Base-by-base conservation (phyloP, 2,797 vertebrate species). In the Anisognathus igniventris region DNA sequence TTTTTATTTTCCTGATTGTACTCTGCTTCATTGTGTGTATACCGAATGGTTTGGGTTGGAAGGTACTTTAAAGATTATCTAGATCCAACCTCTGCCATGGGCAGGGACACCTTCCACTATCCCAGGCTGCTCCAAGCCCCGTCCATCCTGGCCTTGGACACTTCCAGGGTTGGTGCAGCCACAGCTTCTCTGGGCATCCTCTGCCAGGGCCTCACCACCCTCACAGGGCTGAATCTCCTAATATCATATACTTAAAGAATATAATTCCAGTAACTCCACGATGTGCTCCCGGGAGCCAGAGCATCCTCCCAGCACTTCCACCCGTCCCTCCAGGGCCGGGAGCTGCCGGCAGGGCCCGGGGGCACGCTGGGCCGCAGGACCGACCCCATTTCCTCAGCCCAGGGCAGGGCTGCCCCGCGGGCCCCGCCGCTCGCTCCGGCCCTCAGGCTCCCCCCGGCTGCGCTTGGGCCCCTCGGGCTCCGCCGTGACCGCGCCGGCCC, bases 201-300 rank as follows among this genome's bases (percentile, higher is more conserved):
- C 15, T 45, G 25, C 51, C 72, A 58, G 30, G 5, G 2, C n/a
- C 14, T 76, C 9, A 0, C 6, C 56, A 64, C 8, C 6, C 42
- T 39, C 20, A 22, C 23, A 39, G 18, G n/a, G 21, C 7, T 51
- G 14, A 71, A 27, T 21, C 76, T 33, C 30, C 19, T 12, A 33
- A 3, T 13, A n/a, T 22, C 1, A 27, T 1, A 25, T 0, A 0
- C 33, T 30, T 44, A 11, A 67, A 79, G 19, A 40, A 22, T 3
- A 10, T 3, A 16, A 64, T 6, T 40, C 30, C 30, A 14, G 7
- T 1, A 28, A 5, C n/a, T 20, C 27, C n/a, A 28, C 2, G 2
- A 6, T 2, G 30, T 1, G 1, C 39, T 58, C 25, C 25, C 2
- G 6, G 4, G 12, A 66, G 1, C 31, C 44, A 5, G 14, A 35